Conservation (phyloP, 2,797 vertebrate species). For the Phaenicophaeus curvirostris region DNA sequence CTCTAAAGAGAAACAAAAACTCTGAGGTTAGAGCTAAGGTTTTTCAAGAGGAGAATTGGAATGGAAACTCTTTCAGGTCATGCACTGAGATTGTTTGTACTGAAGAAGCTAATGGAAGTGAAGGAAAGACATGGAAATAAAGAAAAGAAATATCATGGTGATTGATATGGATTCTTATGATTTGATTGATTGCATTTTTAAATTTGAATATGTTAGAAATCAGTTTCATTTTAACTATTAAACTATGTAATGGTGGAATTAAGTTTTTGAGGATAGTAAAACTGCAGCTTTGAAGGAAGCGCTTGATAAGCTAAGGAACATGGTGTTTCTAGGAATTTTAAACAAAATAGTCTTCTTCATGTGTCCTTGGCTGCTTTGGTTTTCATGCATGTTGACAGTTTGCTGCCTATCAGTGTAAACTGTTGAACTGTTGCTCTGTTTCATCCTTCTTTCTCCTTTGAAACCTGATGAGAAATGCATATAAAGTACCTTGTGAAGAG, state of each 20-base stretch:
- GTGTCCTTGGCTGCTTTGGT: neutral
- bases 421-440: neutral
- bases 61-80: neutral
- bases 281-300: neutral
- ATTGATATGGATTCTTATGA: neutral
- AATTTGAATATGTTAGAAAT: neutral
- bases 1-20: neutral
- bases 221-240: neutral
- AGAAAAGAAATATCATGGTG: neutral
- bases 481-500: neutral
- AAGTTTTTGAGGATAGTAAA: neutral
- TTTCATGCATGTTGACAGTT: neutral
- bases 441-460: neutral
- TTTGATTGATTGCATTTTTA: neutral
- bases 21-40: neutral
- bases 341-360: neutral
- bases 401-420: neutral
- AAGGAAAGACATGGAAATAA: neutral
- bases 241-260: neutral
- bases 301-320: neutral
- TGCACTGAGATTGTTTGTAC: neutral
- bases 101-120: neutral
- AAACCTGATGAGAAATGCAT: neutral
- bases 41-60: neutral
- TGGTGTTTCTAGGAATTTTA: neutral